phyloP scores from a whole-genome alignment of 2,888 invertebrate species.

The Drosophila yooni region DNA sequence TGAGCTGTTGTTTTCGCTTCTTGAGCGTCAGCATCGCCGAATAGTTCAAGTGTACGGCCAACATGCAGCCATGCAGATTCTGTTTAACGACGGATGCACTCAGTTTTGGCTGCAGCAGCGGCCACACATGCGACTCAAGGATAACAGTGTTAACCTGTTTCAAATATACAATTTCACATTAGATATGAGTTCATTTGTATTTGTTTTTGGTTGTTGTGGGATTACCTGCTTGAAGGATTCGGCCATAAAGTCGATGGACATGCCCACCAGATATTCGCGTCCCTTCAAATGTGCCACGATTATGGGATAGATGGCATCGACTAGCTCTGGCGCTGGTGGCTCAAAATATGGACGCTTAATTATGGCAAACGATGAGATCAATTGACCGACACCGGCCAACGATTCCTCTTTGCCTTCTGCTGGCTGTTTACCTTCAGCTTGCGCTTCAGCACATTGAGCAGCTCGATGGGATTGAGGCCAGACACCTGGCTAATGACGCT shows the following conservation, averaged over 20 bases:
- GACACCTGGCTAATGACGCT: slow-evolving; percentile 44
- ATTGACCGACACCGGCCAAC: slow-evolving; percentile 60
- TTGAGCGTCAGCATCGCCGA: slow-evolving; percentile 30
- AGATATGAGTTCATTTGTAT: not conserved
- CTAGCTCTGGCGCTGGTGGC: slow-evolving; percentile 12
- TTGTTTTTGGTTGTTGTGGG: not conserved
- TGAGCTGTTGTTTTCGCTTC: slow-evolving; percentile 17
- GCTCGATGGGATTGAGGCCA: slow-evolving; percentile 34
- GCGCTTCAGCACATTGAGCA: slow-evolving; percentile 34
- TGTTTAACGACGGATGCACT: slow-evolving; percentile 32
- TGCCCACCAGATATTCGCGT: slow-evolving; percentile 54
- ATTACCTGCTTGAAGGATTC: slow-evolving; percentile 45
- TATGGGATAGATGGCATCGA: slow-evolving; percentile 40
- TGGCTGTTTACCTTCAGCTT: slow-evolving; percentile 41
- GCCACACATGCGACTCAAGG: slow-evolving; percentile 49
- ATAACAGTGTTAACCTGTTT: slow-evolving; percentile 9
- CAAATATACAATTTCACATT: not conserved
- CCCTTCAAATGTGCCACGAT: slow-evolving; percentile 44
- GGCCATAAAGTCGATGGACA: slow-evolving; percentile 39
- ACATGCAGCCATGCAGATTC: slow-evolving; percentile 28
- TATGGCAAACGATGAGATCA: slow-evolving; percentile 38
- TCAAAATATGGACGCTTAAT: slow-evolving; percentile 34
- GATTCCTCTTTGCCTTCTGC: slow-evolving; percentile 57
- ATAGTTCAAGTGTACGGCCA: slow-evolving; percentile 40
- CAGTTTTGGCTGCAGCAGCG: slow-evolving; percentile 34